A percentile compares a stretch with the other conserved stretches of the same genome.
Evolutionary conservation across 2,888 invertebrate species (phyloP).

Genomic region (Himalopsyche japonica): DNA sequence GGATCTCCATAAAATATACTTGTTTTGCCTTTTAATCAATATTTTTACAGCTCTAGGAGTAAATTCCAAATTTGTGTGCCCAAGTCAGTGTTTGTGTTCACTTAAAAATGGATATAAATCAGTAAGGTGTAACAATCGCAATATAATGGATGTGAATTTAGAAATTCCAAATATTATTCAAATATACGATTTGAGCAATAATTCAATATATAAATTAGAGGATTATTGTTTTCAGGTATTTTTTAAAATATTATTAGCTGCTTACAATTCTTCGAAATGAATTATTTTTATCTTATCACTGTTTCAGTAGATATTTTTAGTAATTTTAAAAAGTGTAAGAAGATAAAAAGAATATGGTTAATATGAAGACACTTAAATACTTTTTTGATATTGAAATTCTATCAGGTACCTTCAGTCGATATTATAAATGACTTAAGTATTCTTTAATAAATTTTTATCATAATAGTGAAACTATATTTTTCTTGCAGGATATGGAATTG

Average conservation of each 20-base stretch:
- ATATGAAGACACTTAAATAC: too few relatives aligned
- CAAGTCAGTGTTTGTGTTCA: constrained; percentile 62
- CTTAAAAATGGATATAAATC: constrained; percentile 55
- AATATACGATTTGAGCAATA: constrained; percentile 64
- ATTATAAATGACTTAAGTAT: too few relatives aligned
- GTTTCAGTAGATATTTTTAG: too few relatives aligned
- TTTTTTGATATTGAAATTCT: too few relatives aligned
- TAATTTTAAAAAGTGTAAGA: too few relatives aligned
- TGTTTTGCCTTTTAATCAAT: neutral
- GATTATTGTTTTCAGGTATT: constrained; percentile 64
- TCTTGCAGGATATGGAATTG: constrained; percentile 57
- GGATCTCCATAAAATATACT: neutral
- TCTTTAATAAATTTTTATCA: too few relatives aligned
- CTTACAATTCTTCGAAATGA: too few relatives aligned
- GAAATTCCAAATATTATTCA: constrained; percentile 64
- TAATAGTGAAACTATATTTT: constrained; percentile 2
- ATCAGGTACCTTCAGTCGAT: too few relatives aligned
- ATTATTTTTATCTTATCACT: too few relatives aligned
- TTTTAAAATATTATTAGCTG: neutral
- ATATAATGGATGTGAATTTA: constrained; percentile 61
- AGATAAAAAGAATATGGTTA: neutral
- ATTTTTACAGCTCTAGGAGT: neutral
- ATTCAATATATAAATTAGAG: constrained; percentile 64
- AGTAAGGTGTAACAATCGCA: constrained; percentile 61
- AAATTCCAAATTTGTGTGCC: constrained; percentile 47